Conservation (phyloP, 2,797 vertebrate species). For the Coilia nasus region DNA sequence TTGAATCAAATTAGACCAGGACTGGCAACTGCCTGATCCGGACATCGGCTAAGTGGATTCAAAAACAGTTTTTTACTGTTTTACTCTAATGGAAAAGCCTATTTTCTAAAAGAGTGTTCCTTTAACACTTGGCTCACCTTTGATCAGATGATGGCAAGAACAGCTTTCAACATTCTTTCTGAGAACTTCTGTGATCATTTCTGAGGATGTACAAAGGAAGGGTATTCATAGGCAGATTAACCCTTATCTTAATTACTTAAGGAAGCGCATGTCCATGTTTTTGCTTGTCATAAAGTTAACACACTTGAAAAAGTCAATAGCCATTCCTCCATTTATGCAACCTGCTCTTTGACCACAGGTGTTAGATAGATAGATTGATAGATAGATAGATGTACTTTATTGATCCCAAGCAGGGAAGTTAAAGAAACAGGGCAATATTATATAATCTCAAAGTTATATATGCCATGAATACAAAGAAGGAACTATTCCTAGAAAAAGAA, state of each 20-base stretch:
- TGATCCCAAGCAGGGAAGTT: no score
- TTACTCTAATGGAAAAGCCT: no score
- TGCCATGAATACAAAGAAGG: neutral
- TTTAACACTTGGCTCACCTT: neutral
- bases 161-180: neutral
- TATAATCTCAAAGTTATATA: neutral
- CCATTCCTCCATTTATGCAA: neutral
- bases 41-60: no score
- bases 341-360: neutral
- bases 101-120: no score
- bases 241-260: neutral
- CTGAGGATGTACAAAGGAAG: neutral
- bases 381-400: no score
- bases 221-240: neutral
- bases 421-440: neutral
- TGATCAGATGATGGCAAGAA: constrained; percentile 7
- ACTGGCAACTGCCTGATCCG: no score
- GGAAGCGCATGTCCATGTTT: neutral
- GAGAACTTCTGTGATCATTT: neutral
- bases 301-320: neutral
- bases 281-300: neutral
- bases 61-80: no score
- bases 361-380: no score
- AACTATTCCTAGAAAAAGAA: neutral
- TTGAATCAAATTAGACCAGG: no score